Conservation (phyloP, 2,888 invertebrate genomes). For the Caenorhabditis sp. region DNA sequence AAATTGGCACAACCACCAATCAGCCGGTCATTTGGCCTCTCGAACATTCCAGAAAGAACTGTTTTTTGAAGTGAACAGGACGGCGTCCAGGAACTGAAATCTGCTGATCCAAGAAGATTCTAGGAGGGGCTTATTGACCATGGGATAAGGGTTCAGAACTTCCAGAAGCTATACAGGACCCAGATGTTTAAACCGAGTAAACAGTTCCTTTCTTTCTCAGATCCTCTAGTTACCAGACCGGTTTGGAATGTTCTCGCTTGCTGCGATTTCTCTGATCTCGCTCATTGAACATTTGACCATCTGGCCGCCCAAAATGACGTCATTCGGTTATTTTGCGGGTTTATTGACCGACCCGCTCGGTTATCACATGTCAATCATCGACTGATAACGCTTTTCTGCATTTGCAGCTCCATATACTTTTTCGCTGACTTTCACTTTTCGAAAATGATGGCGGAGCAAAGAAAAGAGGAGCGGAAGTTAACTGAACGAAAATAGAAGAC, state of each 20-base stretch:
- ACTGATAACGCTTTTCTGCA: too few species aligned
- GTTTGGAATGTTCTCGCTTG: background rate
- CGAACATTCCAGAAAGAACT: background rate
- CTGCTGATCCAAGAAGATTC: too few species aligned
- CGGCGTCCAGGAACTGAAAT: too few species aligned
- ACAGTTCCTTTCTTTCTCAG: background rate
- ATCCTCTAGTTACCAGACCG: background rate
- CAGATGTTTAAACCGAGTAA: too few species aligned
- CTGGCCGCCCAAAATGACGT: too few species aligned
- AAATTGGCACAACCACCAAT: too few species aligned
- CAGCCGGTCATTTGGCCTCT: background rate
- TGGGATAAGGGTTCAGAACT: too few species aligned
- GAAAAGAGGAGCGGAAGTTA: background rate
- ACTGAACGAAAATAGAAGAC: background rate
- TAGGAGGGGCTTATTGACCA: too few species aligned
- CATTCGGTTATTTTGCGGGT: conserved; percentile 33
- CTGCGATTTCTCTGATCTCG: conserved; percentile 17
- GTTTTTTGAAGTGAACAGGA: too few species aligned
- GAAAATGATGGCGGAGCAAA: background rate
- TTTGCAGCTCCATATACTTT: too few species aligned
- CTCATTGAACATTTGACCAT: background rate
- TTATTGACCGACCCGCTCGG: conserved; percentile 16
- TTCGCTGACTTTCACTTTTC: conserved; percentile 28
- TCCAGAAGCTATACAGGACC: too few species aligned
- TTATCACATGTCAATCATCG: conserved; percentile 26